Conservation (phyloP, 2,797 vertebrate genomes). For the Distichodus sexfasciatus region DNA sequence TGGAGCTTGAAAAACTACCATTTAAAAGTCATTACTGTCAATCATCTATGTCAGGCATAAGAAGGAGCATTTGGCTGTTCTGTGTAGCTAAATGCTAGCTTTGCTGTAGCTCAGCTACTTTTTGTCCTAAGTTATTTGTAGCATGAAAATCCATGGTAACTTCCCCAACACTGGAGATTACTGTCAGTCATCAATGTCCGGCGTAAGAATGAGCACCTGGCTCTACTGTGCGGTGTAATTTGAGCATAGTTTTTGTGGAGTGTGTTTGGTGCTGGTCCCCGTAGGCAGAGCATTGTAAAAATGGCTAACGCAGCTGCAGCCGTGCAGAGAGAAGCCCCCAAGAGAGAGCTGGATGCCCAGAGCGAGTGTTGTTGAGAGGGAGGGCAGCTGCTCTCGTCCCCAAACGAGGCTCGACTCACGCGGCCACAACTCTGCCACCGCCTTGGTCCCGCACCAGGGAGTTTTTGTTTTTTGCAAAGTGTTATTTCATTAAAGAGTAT, state of each 20-base stretch:
- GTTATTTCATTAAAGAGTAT: conserved; percentile 61
- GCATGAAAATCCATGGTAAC: too few relatives aligned
- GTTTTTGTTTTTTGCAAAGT: conserved; percentile 56
- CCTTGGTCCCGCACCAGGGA: conserved; percentile 44
- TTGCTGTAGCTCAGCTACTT: too few relatives aligned
- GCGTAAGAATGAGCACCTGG: background rate
- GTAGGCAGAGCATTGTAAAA: conserved; percentile 55
- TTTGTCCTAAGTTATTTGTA: too few relatives aligned
- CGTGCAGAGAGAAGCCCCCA: conserved; percentile 56
- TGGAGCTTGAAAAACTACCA: background rate
- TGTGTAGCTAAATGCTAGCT: background rate
- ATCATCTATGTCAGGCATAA: background rate
- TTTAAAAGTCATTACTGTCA: too few relatives aligned
- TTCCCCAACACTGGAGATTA: too few relatives aligned
- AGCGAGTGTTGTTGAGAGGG: conserved; percentile 51
- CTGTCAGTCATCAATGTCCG: background rate
- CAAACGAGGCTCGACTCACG: conserved; percentile 41
- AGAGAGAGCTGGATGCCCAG: conserved; percentile 46
- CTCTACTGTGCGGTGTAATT: background rate
- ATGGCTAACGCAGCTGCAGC: conserved; percentile 61
- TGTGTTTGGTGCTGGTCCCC: conserved; percentile 30
- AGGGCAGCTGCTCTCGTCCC: conserved; percentile 64
- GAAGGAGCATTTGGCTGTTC: background rate
- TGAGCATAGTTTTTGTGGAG: background rate
- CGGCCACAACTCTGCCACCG: conserved; percentile 35